Evolutionary conservation across 2,888 invertebrate genomes (phyloP), one percentile per base, ranked within the genome.

Genomic region (Heteromurus nitidus): DNA sequence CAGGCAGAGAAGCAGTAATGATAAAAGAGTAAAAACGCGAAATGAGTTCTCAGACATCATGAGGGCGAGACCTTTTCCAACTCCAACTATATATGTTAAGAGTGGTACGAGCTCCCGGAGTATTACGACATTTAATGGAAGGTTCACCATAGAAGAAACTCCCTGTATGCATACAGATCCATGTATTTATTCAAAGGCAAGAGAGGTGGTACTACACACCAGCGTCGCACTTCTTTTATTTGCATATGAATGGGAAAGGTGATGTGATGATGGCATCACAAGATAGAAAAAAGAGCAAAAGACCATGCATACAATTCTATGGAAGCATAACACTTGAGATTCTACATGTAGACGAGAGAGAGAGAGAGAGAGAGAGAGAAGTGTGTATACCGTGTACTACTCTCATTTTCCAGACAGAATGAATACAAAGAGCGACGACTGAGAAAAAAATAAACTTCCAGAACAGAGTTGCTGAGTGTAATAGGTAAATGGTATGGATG

Each of bases 191-290:
- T 65, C 28, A 72, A 30, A 22, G 53, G 9, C 7, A 26, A 24
- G 60, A 18, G 65, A 65, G 18, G 42, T 16, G 42, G 13, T 22
- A 31, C 64, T n/a, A n/a, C 20, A 7, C 16, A 22, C 24, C 22
- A 58, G 26, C 22, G 16, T 31, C 58, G 9, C 44, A 26, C 62
- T 28, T 58, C 18, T 18, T 26, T 24, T 68, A 76, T 76, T 76
- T 76, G 76, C 76, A 76, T 76, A 68, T 68, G 76, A 76, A 76
- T 76, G 76, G 76, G 26, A 60, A 76, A 76, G 76, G 76, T 76
- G 76, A 76, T 67, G 76, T 68, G 76, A 76, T 30, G 74, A 65
- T 65, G 60, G 42, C 11, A 50, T 7, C 36, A 9, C 36, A 36
- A 7, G 36, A 36, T 13, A 13, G 13, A 36, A 36, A 36, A 7